Conservation (phyloP, 2,113 vertebrate genomes). For the Seriola aureovittata region DNA sequence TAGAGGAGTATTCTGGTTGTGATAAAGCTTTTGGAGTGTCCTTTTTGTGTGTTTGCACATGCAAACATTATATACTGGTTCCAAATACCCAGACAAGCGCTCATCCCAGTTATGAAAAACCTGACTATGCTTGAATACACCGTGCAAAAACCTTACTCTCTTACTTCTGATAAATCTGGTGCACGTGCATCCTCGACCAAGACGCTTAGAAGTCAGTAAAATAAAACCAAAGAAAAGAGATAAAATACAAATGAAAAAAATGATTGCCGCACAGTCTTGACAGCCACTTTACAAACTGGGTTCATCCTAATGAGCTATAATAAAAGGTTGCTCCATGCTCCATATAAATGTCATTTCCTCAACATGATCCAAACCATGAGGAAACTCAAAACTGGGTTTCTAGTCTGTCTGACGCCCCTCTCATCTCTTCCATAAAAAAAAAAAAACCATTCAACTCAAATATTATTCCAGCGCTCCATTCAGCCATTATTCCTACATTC, state of each 20-base stretch:
- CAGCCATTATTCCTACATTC: slow-evolving; percentile 16
- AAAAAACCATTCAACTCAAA: not conserved
- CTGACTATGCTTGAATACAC: not conserved
- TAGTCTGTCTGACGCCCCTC: not conserved
- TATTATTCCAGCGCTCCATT: slow-evolving; percentile 16
- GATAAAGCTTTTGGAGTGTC: no score
- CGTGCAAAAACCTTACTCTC: not conserved
- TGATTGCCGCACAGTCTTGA: not conserved
- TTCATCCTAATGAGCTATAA: not conserved
- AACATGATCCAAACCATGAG: not conserved
- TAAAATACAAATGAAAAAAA: not conserved
- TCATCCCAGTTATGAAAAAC: not conserved
- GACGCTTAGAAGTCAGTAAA: not conserved
- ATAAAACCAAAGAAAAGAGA: not conserved
- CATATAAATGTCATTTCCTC: not conserved
- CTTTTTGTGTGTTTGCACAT: no score
- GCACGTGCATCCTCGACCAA: not conserved
- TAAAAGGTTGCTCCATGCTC: not conserved
- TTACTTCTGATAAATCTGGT: not conserved
- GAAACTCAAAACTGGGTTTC: not conserved
- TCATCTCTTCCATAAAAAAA: not conserved
- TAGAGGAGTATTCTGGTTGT: not conserved
- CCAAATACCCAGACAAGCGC: not conserved
- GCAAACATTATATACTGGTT: no score
- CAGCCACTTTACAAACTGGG: not conserved